Evolutionary conservation across 1,140 invertebrate genomes (phyloP).

Genomic region (Calycopis cecrops): DNA sequence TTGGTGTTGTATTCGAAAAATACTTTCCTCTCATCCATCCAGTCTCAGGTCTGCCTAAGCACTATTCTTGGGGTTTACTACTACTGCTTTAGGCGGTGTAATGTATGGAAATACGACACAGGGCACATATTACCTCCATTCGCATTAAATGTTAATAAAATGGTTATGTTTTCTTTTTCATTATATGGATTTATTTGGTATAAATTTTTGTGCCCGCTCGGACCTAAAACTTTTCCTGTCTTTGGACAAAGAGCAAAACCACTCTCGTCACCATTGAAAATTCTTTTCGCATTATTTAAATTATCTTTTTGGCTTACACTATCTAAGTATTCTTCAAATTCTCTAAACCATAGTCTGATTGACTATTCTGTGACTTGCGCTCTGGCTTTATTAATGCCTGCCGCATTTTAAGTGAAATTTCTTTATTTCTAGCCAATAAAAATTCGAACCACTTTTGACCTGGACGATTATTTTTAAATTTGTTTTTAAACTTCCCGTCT

Average conservation of each 20-base stretch:
- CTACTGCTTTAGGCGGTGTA: too few species aligned
- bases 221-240: conserved; percentile 35
- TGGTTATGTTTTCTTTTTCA: conserved; percentile 44
- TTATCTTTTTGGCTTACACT: conserved; percentile 28
- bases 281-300: conserved; percentile 33
- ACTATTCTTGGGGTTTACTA: conserved; percentile 6
- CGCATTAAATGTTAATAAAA: conserved; percentile 34
- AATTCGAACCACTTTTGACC: conserved; percentile 21
- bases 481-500: conserved; percentile 10
- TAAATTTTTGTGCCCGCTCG: conserved; percentile 24
- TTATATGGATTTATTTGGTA: conserved; percentile 35
- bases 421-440: conserved; percentile 22
- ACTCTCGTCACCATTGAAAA: conserved; percentile 50
- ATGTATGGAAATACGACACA: conserved; percentile 26
- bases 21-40: conserved; percentile 54
- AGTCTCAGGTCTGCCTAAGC: conserved; percentile 42
- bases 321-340: conserved; percentile 25
- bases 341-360: conserved; percentile 26
- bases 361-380: conserved; percentile 25
- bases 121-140: conserved; percentile 38
- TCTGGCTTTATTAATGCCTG: conserved; percentile 77
- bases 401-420: conserved; percentile 80
- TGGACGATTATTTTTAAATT: conserved; percentile 24
- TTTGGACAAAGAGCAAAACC: conserved; percentile 46
- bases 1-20: conserved; percentile 34